phyloP scores from a whole-genome alignment of 2,888 invertebrate genomes.

The Blastobasis adustella region DNA sequence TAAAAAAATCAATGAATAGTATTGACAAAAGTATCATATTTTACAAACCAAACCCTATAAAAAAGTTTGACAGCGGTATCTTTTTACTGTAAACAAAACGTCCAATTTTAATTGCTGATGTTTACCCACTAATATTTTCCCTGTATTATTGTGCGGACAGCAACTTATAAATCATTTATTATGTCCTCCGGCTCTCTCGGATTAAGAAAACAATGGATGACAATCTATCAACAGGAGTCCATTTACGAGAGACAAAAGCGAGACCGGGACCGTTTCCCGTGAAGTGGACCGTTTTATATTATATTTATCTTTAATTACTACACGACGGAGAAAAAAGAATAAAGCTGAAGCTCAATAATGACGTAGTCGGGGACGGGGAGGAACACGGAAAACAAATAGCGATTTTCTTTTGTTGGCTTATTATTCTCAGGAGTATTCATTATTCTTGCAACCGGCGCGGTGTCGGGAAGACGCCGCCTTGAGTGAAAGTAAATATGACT shows the following conservation, averaged over 20 bases:
- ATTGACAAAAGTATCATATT: too few relatives aligned
- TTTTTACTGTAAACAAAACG: too few relatives aligned
- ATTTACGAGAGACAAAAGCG: conserved; percentile 61
- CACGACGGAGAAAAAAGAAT: conserved; percentile 43
- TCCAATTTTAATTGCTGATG: conserved; percentile 6
- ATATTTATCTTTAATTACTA: conserved; percentile 74
- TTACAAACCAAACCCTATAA: too few relatives aligned
- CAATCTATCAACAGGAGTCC: conserved; percentile 63
- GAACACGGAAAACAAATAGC: conserved; percentile 63
- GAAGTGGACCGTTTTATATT: conserved; percentile 68
- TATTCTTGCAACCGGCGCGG: conserved; percentile 39
- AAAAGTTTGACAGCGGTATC: too few relatives aligned
- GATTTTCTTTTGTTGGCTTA: conserved; percentile 72
- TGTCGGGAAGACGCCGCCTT: too few relatives aligned
- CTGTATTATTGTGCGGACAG: conserved; percentile 12
- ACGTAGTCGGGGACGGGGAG: conserved; percentile 57
- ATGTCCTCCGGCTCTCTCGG: conserved; percentile 44
- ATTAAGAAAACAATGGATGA: conserved; percentile 69
- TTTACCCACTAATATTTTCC: conserved; percentile 19
- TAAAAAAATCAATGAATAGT: too few relatives aligned
- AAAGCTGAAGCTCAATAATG: conserved; percentile 50
- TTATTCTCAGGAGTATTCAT: conserved; percentile 67
- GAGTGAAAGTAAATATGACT: too few relatives aligned
- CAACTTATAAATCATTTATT: conserved; percentile 67
- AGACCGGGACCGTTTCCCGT: conserved; percentile 40